Evolutionary conservation across 2,113 vertebrate species (phyloP).

Genomic region (Alethe castanea): DNA sequence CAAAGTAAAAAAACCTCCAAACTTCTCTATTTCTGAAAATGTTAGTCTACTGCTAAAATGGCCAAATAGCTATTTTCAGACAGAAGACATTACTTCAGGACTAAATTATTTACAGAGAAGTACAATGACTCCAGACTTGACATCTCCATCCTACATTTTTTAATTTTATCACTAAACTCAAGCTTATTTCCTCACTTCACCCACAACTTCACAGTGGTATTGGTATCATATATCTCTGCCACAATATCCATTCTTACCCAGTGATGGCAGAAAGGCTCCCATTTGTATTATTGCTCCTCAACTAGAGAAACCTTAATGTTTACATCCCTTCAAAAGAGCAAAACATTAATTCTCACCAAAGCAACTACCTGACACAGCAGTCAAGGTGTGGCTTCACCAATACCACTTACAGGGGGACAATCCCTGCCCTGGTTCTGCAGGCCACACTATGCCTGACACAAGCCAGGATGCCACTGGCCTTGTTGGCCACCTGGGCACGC

Average conservation of each 20-base stretch:
- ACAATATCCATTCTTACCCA: background rate
- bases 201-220: background rate
- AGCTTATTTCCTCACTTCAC: conserved; percentile 29
- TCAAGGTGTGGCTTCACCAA: background rate
- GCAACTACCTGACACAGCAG: background rate
- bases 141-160: background rate
- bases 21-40: background rate
- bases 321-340: background rate
- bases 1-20: background rate
- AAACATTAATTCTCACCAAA: background rate
- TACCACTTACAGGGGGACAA: background rate
- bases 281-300: background rate
- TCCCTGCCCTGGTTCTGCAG: background rate
- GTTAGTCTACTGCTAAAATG: background rate
- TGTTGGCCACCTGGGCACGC: background rate
- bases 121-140: background rate
- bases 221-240: background rate
- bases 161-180: background rate
- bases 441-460: background rate
- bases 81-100: conserved; percentile 3
- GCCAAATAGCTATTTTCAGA: background rate
- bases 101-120: conserved; percentile 7
- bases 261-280: background rate
- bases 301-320: background rate
- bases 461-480: background rate